Evolutionary conservation across 30 jellyfish, hydroid and myxozoan genomes (phyloP).

Genomic region (Cassiopea xamachana): DNA sequence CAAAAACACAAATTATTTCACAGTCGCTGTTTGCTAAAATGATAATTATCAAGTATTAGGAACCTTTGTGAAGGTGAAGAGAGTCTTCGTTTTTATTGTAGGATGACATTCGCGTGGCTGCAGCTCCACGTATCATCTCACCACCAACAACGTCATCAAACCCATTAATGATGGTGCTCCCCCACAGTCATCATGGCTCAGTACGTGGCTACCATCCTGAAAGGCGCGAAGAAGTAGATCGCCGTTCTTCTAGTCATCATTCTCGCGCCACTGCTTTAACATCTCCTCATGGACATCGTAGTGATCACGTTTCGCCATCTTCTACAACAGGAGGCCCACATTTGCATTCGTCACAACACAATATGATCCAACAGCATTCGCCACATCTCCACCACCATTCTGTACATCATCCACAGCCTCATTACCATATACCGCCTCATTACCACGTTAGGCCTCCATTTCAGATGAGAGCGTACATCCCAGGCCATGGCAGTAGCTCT

Average conservation of each 20-base stretch:
- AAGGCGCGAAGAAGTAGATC: conserved; percentile 56
- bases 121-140: conserved; percentile 64
- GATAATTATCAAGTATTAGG: too few relatives aligned
- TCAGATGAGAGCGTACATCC: conserved; percentile 59
- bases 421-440: conserved; percentile 71
- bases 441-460: conserved; percentile 67
- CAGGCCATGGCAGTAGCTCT: conserved; percentile 30
- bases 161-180: conserved; percentile 59
- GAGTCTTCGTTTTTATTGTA: neutral
- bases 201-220: conserved; percentile 44
- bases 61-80: too few relatives aligned
- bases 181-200: conserved; percentile 56
- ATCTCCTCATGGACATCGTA: conserved; percentile 64
- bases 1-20: too few relatives aligned
- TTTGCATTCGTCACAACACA: conserved; percentile 51
- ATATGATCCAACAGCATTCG: conserved; percentile 59
- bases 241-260: conserved; percentile 52
- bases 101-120: conserved; percentile 52
- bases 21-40: too few relatives aligned
- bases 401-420: conserved; percentile 86
- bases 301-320: conserved; percentile 65
- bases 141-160: conserved; percentile 59
- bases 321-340: conserved; percentile 43
- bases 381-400: conserved; percentile 77
- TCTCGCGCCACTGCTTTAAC: conserved; percentile 56